Base-by-base conservation (phyloP, 2,113 vertebrate genomes). In the Ictalurus furcatus region DNA sequence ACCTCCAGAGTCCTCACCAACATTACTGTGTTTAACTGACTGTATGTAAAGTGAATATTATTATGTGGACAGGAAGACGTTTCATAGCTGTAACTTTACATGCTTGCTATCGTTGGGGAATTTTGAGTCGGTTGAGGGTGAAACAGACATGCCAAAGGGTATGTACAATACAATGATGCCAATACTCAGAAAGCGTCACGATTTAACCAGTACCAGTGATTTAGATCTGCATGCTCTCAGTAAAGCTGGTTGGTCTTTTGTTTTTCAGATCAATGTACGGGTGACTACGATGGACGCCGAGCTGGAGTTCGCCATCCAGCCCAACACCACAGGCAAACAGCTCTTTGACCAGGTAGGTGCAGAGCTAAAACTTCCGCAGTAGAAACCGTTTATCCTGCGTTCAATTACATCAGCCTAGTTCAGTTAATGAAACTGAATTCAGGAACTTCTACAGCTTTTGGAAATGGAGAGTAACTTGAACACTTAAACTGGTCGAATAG, bases 281-380 rank as follows among this genome's bases (percentile, higher is more conserved):
- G 98, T 99, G 80, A 99, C 98, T 93, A 99, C 98, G 88, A 99
- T 99, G 98, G 98, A 99, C 91, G 98, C 98, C 82, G 98, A 99
- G 95, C 94, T 99, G 96, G 98, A 99, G 94, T 99, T 99, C 95
- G 98, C 98, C 91, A 99, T 99, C 94, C 98, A 99, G 94, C 97
- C 98, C 58, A 99, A 98, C 87, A 99, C 98, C 84, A 99, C 98
- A 1, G 98, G 98, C 90, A 99, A 99, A 80, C 98, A 99, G 89
- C 97, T 99, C 44, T 99, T 99, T 85, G 98, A 99, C 95, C 98
- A 99, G 97, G 98, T 99, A 81, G 90, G 90, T 84, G 25, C 78
- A 63, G 40, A n/a, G 7, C 48, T 81, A 30, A 81, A 44, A 52
- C 19, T 40, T 19, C n/a, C 25, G 30, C 25, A 54, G 25, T 52